A percentile compares a stretch with the other conserved stretches of the same genome.
phyloP scores from a whole-genome alignment of 2,797 vertebrate species.

The Esox lucius region DNA sequence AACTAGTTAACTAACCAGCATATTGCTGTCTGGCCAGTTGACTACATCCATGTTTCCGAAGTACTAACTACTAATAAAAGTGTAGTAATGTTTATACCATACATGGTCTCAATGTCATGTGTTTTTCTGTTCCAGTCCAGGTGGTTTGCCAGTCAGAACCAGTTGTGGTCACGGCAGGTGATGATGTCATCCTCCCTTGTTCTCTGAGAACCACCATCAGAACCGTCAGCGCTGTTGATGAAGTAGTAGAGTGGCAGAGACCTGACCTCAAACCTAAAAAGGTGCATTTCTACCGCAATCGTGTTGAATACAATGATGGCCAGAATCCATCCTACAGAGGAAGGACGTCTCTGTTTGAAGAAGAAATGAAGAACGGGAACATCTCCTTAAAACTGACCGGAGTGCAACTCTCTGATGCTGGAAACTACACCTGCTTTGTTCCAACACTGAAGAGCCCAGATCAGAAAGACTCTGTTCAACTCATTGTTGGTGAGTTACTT shows the following conservation, averaged over 20 bases:
- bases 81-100: too few species aligned
- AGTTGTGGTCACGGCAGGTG: neutral
- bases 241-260: neutral
- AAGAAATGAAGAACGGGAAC: neutral
- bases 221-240: neutral
- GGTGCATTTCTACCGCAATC: neutral
- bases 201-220: neutral
- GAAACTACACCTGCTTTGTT: too few species aligned
- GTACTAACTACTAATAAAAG: too few species aligned
- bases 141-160: neutral
- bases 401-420: too few species aligned
- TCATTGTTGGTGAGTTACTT: too few species aligned
- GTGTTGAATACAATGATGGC: neutral
- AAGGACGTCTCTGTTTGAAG: neutral
- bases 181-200: neutral
- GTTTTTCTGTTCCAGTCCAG: neutral
- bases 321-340: neutral
- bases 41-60: too few species aligned
- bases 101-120: neutral
- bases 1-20: too few species aligned
- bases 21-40: too few species aligned
- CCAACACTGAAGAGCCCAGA: too few species aligned
- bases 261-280: neutral
- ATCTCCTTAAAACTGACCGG: too few species aligned
- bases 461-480: too few species aligned